Evolutionary conservation across 2,797 vertebrate genomes (phyloP), one percentile per base, ranked within the genome.

Genomic region (Coregonus sp.): DNA sequence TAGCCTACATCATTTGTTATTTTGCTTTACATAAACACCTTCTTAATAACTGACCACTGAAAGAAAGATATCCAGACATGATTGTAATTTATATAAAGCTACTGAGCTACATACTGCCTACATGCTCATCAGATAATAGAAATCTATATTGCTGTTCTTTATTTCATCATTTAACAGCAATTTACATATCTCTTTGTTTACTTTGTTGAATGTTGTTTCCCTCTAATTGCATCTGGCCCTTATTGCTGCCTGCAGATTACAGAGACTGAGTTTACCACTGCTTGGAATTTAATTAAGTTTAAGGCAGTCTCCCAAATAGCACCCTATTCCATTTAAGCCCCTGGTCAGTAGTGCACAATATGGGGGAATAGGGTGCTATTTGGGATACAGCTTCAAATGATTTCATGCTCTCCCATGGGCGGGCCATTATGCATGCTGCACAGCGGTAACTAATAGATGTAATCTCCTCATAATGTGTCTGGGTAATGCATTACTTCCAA

Each of bases 381-480:
- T 61, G 59, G 7, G 9, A 0, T 9, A 6, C 7, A 97, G 96
- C 97, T 96, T 96, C 94, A 97, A 98, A 96, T 96, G 94, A 98
- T 98, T 97, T 96, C 95, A 95, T 95, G 95, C 94, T 96, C 97
- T 97, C 96, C 95, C 94, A 94, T 92, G 96, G 95, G 96, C 94
- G 95, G 91, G 90, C 93, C 89, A 95, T 98, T 98, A 47, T 2
- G 2, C 40, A 61, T 97, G 95, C 94, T 92, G 92, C 91, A 95
- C 95, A 96, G 96, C 95, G 96, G 96, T 96, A 96, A 96, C 96
- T 98, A 98, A 97, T 97, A 96, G 95, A 97, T 96, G 94, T 97
- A 25, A 25, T 25, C 25, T 25, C 25, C 25, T 25, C 25, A 25
- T 25, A 25, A 25, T 25, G 25, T 25, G 25, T 25, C 91, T 91